Percentiles rank a stretch among this genome's conserved stretches.
Conservation (phyloP, 2,888 invertebrate species). For the Agonopterix subpropinquella region DNA sequence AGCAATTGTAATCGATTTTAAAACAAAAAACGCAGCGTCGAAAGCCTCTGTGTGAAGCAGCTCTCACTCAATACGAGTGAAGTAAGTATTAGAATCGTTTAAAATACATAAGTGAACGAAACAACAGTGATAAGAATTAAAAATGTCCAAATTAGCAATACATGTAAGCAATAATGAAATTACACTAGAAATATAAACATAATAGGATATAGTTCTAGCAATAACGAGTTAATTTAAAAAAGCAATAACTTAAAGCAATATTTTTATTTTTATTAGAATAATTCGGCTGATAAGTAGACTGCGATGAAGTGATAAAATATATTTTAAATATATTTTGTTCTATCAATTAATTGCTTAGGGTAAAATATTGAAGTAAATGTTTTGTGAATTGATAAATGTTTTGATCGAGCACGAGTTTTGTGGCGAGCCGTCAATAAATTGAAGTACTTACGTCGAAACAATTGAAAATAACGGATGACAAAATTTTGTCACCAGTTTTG, state of each 20-base stretch:
- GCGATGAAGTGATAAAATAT: slow-evolving; percentile 49
- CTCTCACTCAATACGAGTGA: no score
- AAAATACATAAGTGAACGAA: slow-evolving; percentile 4
- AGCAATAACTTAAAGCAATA: slow-evolving; percentile 52
- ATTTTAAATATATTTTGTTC: slow-evolving; percentile 20
- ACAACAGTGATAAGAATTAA: slow-evolving; percentile 15
- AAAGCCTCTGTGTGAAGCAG: no score
- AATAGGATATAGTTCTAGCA: slow-evolving; percentile 15
- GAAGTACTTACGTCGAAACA: no score
- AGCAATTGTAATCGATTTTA: no score
- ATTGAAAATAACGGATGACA: no score
- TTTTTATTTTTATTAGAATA: slow-evolving; percentile 26
- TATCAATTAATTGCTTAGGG: slow-evolving; percentile 34
- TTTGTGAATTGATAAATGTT: no score
- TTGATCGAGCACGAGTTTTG: no score
- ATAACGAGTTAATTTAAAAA: slow-evolving; percentile 29
- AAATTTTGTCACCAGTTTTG: no score
- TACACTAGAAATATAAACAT: slow-evolving; percentile 10
- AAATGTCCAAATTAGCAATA: slow-evolving; percentile 58
- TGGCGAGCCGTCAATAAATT: no score
- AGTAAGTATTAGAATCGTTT: not conserved
- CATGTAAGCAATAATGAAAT: slow-evolving; percentile 32
- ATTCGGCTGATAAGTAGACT: slow-evolving; percentile 55
- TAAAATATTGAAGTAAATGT: slow-evolving; percentile 12
- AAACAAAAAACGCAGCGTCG: no score